Percentiles rank a stretch among this genome's conserved stretches.
phyloP scores from a whole-genome alignment of 2,888 invertebrate genomes.

The Oscheius onirici region DNA sequence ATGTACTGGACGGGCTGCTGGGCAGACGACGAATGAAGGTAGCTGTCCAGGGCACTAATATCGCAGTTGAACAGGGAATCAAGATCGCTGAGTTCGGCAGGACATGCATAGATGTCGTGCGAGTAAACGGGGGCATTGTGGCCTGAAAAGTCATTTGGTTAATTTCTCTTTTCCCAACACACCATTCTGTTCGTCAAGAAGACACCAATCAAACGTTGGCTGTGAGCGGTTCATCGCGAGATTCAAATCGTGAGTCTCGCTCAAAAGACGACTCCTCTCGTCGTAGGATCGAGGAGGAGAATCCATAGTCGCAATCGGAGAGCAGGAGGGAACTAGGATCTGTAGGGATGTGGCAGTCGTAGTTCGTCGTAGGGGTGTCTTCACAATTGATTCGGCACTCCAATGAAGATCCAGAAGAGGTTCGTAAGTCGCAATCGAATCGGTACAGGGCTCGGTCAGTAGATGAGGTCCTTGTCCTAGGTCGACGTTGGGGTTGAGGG shows the following conservation, averaged over 20 bases:
- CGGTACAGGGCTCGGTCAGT: not conserved
- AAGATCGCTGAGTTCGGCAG: conserved; percentile 35
- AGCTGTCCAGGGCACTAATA: conserved; percentile 49
- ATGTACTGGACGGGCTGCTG: not conserved
- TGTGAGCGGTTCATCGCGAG: conserved; percentile 13
- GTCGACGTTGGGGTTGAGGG: not conserved
- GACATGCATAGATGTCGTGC: conserved; percentile 28
- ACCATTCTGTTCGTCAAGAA: conserved; percentile 15
- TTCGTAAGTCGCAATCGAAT: not conserved
- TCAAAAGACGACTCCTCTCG: conserved; percentile 23
- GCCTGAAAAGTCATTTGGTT: not conserved
- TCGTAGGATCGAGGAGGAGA: conserved; percentile 24
- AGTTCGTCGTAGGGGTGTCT: not conserved
- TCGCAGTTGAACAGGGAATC: conserved; percentile 47
- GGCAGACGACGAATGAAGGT: conserved; percentile 33
- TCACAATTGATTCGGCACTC: conserved; percentile 29
- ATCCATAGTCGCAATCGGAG: conserved; percentile 22
- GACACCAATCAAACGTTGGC: conserved; percentile 28
- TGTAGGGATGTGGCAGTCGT: not conserved
- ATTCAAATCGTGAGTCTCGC: conserved; percentile 26
- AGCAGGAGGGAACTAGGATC: conserved; percentile 14
- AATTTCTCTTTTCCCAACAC: not conserved
- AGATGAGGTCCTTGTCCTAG: not conserved
- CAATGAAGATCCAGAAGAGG: conserved; percentile 8
- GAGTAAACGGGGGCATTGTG: conserved; percentile 17